A percentile compares a stretch with the other conserved stretches of the same genome.
phyloP scores from a whole-genome alignment of 2,797 vertebrate genomes.

The Micrastur ruficollis region DNA sequence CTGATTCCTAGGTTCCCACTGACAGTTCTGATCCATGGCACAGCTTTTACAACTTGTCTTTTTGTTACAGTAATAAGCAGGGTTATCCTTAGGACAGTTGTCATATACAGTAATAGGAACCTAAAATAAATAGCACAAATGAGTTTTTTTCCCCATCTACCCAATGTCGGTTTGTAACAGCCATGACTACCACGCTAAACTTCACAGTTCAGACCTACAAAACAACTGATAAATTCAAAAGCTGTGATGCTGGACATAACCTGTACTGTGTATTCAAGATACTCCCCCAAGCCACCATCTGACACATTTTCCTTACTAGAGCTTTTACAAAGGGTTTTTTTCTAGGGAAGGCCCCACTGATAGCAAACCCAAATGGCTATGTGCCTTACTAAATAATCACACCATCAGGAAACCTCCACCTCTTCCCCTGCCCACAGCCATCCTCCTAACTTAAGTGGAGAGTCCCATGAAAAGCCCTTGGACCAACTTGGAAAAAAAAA shows the following conservation, averaged over 20 bases:
- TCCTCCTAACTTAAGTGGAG: not conserved
- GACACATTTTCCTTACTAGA: not conserved
- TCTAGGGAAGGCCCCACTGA: not conserved
- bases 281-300: not conserved
- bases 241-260: too few species aligned
- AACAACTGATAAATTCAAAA: not conserved
- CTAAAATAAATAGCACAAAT: constrained; percentile 70
- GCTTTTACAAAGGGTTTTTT: not conserved
- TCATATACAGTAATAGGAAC: constrained; percentile 81
- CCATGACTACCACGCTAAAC: not conserved
- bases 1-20: constrained; percentile 95
- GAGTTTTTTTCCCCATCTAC: not conserved
- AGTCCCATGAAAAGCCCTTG: not conserved
- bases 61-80: constrained; percentile 92
- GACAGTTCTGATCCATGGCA: constrained; percentile 94
- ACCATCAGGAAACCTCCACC: not conserved
- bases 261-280: not conserved
- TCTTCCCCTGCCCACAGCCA: not conserved
- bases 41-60: constrained; percentile 98
- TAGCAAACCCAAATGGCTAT: not conserved
- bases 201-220: not conserved
- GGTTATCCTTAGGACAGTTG: constrained; percentile 89
- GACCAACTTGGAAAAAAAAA: not conserved
- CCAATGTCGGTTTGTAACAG: not conserved
- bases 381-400: not conserved